Evolutionary conservation across 2,797 vertebrate species (phyloP).

Genomic region (Psittacula derbiana): DNA sequence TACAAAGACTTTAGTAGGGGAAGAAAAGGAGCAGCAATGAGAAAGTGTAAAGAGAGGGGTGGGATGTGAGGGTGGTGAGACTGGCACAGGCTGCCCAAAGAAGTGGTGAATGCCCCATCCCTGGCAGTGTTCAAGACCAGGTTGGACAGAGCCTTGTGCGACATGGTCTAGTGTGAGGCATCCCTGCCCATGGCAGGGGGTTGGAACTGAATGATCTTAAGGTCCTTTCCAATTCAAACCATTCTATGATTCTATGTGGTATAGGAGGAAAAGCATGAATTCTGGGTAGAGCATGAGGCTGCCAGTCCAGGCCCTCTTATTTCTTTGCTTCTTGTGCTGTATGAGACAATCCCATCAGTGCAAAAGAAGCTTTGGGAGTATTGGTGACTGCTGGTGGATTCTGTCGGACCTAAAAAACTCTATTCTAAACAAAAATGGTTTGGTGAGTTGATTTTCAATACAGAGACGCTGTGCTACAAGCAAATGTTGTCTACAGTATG

Average conservation of each 20-base stretch:
- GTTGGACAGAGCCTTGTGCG: not conserved
- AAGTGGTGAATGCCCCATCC: not conserved
- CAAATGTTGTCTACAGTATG: not conserved
- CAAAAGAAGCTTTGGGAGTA: not conserved
- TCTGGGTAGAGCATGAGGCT: not conserved
- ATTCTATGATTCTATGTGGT: not conserved
- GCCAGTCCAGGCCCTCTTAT: not conserved
- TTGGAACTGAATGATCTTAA: not conserved
- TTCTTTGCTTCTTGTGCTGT: not conserved
- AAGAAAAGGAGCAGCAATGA: not conserved
- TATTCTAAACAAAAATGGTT: not conserved
- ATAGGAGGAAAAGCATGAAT: not conserved
- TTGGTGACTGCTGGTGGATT: not conserved
- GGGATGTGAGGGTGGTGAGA: not conserved
- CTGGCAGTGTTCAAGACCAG: not conserved
- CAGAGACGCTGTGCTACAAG: not conserved
- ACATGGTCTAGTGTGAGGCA: not conserved
- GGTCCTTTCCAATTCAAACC: not conserved
- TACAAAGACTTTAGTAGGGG: not conserved
- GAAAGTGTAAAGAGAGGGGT: not conserved
- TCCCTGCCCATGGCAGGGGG: not conserved
- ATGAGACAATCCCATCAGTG: not conserved
- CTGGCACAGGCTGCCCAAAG: not conserved
- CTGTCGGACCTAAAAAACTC: not conserved
- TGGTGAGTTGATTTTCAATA: not conserved